Evolutionary conservation across 2,113 vertebrate genomes (phyloP).

Genomic region (Cisticola juncidis): DNA sequence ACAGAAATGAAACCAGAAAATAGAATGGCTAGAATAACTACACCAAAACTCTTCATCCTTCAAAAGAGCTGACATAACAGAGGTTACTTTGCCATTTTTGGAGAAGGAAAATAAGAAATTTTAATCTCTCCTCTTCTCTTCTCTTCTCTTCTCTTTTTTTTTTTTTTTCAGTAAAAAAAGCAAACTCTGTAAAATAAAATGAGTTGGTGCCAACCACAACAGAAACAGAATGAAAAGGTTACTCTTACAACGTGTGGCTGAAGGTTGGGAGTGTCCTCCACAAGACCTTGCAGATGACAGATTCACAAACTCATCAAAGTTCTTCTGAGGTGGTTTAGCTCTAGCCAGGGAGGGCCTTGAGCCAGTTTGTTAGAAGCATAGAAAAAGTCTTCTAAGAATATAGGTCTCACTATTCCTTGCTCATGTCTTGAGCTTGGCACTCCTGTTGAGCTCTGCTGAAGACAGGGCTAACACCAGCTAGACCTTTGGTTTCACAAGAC

Average conservation of each 20-base stretch:
- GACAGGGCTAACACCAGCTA: background rate
- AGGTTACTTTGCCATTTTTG: background rate
- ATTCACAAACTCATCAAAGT: background rate
- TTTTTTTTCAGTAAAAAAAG: background rate
- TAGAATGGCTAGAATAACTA: background rate
- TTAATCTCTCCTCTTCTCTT: rapidly evolving
- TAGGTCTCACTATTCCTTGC: background rate
- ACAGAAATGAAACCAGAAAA: background rate
- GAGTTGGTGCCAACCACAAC: background rate
- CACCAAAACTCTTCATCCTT: background rate
- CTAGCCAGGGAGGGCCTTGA: background rate
- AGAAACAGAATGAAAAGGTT: background rate
- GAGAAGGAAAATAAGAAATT: background rate
- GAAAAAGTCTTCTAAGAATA: background rate
- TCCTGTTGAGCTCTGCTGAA: background rate
- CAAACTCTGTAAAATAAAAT: background rate
- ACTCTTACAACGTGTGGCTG: background rate
- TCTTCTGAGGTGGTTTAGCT: background rate
- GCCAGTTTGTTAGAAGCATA: background rate
- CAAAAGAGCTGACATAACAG: background rate
- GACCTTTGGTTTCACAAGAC: background rate
- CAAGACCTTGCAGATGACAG: background rate
- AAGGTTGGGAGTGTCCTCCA: background rate
- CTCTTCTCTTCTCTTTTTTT: background rate
- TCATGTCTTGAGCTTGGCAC: background rate